These are phyloP conservation scores for Microctonus brassicae DNA, from an alignment of 2,888 invertebrate genomes.

Conservation along the genomic window DNA sequence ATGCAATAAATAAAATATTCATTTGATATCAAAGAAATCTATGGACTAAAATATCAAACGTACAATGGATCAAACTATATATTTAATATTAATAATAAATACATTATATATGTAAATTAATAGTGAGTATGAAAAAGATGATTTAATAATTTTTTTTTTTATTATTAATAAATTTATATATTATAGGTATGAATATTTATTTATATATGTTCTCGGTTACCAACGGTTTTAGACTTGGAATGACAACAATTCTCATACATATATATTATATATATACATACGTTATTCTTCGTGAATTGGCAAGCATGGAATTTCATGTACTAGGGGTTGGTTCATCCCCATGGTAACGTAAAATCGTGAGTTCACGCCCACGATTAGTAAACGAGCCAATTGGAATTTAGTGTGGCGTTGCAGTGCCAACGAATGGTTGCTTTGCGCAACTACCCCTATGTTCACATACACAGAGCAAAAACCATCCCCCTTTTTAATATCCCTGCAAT, in stretches of 20 bases:
- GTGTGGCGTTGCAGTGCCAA: conserved; percentile 53
- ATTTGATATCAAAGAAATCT: too few species aligned
- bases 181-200: too few species aligned
- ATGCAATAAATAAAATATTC: too few species aligned
- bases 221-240: background rate
- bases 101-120: too few species aligned
- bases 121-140: too few species aligned
- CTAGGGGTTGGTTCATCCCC: conserved; percentile 49
- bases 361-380: conserved; percentile 55
- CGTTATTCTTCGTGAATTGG: conserved; percentile 39
- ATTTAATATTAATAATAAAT: too few species aligned
- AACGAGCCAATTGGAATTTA: conserved; percentile 57
- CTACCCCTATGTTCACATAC: conserved; percentile 40
- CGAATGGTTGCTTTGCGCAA: conserved; percentile 54
- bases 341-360: conserved; percentile 53
- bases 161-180: too few species aligned
- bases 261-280: background rate
- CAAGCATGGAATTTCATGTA: conserved; percentile 40
- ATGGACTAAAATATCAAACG: too few species aligned
- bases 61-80: too few species aligned
- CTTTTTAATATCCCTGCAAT: background rate
- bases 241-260: background rate
- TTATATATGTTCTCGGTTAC: background rate
- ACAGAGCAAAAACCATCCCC: conserved; percentile 31
- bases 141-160: too few species aligned